Conservation (phyloP, 2,888 invertebrate genomes). For the Mimumesa dahlbomi region DNA sequence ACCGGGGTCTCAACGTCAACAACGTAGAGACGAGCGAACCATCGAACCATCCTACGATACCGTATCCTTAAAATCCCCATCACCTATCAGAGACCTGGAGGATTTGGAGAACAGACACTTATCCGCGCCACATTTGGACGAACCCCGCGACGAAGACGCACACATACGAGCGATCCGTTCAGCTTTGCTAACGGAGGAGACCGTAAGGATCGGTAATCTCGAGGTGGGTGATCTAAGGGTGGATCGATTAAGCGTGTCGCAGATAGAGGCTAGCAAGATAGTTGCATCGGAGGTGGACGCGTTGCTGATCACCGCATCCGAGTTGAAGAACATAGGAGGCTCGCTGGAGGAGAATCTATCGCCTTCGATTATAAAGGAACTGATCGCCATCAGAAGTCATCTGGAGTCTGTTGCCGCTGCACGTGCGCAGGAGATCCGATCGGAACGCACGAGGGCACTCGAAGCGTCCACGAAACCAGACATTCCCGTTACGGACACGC, state of each 20-base stretch:
- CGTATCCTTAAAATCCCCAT: conserved; percentile 47
- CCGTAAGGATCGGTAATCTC: conserved; percentile 83
- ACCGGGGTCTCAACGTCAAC: conserved; percentile 50
- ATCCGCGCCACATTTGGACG: conserved; percentile 58
- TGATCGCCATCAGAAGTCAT: conserved; percentile 77
- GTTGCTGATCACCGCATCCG: conserved; percentile 86
- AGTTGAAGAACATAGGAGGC: conserved; percentile 86
- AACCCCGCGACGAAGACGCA: conserved; percentile 34
- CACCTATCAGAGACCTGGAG: conserved; percentile 40
- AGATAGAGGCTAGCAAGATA: conserved; percentile 89
- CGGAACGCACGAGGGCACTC: conserved; percentile 10
- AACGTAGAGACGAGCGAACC: conserved; percentile 31
- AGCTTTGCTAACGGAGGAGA: conserved; percentile 70
- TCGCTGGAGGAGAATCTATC: conserved; percentile 48
- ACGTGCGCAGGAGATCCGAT: conserved; percentile 50
- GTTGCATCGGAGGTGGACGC: conserved; percentile 91
- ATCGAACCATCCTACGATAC: conserved; percentile 35
- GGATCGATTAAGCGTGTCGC: conserved; percentile 88
- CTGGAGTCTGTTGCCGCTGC: conserved; percentile 67
- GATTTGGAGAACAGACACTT: conserved; percentile 47
- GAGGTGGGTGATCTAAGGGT: conserved; percentile 90
- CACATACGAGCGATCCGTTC: conserved; percentile 43
- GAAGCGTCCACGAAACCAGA: conserved; percentile 30
- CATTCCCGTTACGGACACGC: conserved; percentile 39
- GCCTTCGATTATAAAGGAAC: conserved; percentile 72